Evolutionary conservation across 2,888 invertebrate genomes (phyloP).

Genomic region (Melanchra persicariae): DNA sequence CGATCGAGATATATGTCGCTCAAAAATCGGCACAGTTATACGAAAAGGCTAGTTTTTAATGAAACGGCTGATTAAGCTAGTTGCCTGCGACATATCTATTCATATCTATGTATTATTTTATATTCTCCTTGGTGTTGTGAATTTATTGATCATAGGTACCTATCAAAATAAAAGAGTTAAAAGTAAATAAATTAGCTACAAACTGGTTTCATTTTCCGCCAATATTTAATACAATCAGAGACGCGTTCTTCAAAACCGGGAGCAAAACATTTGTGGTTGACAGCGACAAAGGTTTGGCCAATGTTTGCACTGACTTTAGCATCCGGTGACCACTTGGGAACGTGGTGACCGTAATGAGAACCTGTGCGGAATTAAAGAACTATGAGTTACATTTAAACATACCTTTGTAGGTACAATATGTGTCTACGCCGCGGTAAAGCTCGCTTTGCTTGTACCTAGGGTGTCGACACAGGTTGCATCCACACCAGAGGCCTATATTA

Average conservation of each 20-base stretch:
- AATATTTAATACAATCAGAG: slow-evolving; percentile 22
- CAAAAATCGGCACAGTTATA: too few species aligned
- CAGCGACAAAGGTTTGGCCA: slow-evolving; percentile 32
- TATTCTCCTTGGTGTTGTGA: too few species aligned
- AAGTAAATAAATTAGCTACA: background rate
- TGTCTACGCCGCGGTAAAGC: background rate
- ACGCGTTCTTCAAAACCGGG: slow-evolving; percentile 30
- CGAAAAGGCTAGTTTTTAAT: too few species aligned
- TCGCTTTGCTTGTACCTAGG: too few species aligned
- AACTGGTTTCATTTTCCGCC: slow-evolving; percentile 38
- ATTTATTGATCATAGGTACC: background rate
- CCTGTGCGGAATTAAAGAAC: slow-evolving; percentile 4
- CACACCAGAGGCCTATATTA: too few species aligned
- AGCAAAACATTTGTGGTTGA: slow-evolving; percentile 36
- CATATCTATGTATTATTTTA: too few species aligned
- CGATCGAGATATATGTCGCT: too few species aligned
- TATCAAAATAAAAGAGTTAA: background rate
- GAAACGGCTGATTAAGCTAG: too few species aligned
- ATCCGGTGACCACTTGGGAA: slow-evolving; percentile 15
- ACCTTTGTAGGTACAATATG: background rate
- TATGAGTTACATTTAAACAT: background rate
- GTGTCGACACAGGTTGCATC: too few species aligned
- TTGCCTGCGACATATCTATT: too few species aligned
- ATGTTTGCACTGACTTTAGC: background rate
- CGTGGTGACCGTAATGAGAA: slow-evolving; percentile 15